Conservation (phyloP, 2,113 vertebrate genomes). For the Rhipidura dahli region DNA sequence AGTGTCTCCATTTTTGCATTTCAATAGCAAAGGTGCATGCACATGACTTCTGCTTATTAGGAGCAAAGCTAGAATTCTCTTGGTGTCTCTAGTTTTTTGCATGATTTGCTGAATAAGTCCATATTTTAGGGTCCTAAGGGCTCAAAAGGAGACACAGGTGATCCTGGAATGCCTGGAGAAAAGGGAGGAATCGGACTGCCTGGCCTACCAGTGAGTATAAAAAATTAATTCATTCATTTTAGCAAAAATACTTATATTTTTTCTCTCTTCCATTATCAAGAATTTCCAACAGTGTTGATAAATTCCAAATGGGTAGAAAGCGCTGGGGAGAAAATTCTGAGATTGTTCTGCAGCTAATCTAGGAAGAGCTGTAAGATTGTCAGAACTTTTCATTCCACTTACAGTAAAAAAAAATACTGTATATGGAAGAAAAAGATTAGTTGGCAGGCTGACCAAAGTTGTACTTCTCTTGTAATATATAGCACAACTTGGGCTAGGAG, state of each 20-base stretch:
- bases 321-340: not conserved
- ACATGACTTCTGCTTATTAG: not conserved
- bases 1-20: not conserved
- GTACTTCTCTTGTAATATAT: not conserved
- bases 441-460: not conserved
- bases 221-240: not conserved
- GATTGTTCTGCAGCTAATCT: not conserved
- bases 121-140: constrained; percentile 89
- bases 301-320: not conserved
- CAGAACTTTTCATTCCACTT: not conserved
- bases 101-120: not conserved
- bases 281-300: not conserved
- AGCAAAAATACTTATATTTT: not conserved
- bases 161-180: constrained; percentile 87
- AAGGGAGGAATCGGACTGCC: constrained; percentile 91
- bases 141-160: constrained; percentile 92
- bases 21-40: not conserved
- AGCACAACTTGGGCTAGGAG: not conserved
- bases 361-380: not conserved
- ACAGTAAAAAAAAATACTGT: not conserved
- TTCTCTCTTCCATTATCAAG: not conserved
- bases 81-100: not conserved
- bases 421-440: not conserved
- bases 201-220: constrained; percentile 87
- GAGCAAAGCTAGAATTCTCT: not conserved